These are phyloP conservation scores for Mormyrus iriodes DNA, from an alignment of 2,113 vertebrate genomes.

Conservation along the genomic window DNA sequence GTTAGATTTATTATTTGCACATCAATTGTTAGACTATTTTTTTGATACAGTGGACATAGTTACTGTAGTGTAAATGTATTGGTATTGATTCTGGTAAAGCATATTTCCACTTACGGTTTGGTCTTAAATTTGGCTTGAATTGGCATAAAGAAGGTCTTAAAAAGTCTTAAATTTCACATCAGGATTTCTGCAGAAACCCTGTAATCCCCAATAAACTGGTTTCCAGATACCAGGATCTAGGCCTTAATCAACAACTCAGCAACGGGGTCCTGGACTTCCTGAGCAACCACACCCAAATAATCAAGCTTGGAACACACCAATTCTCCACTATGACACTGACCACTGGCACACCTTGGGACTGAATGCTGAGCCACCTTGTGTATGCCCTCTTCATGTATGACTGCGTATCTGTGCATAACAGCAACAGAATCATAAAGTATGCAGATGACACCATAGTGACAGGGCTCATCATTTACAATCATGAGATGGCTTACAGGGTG, in stretches of 20 bases:
- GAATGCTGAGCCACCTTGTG: background rate
- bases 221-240: background rate
- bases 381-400: background rate
- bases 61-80: background rate
- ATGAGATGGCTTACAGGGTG: too few species aligned
- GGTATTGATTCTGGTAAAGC: background rate
- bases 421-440: background rate
- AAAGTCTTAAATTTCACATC: background rate
- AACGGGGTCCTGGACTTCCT: background rate
- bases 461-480: too few species aligned
- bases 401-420: background rate
- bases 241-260: background rate
- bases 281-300: background rate
- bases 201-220: background rate
- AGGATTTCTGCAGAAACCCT: background rate
- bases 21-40: background rate
- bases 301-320: background rate
- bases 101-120: background rate
- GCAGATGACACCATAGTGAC: background rate
- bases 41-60: background rate
- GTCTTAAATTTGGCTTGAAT: background rate
- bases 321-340: background rate
- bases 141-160: background rate
- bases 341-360: background rate
- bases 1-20: background rate